phyloP scores from a whole-genome alignment of 2,113 vertebrate species.

The Melanerpes aurifrons region DNA sequence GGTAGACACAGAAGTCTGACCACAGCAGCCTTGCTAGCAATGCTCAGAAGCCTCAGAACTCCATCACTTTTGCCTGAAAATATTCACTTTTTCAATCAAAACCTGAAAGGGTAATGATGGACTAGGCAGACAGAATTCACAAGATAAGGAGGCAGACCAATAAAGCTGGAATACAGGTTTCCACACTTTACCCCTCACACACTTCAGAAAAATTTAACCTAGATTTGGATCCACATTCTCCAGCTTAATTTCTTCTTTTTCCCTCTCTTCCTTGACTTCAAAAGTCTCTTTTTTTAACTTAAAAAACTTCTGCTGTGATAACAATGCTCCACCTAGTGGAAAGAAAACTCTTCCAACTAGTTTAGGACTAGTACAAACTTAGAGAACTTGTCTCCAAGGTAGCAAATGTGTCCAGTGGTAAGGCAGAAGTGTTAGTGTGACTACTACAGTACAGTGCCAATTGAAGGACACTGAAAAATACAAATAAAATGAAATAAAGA shows the following conservation, averaged over 20 bases:
- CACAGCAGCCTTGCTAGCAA: background rate
- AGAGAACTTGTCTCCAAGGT: background rate
- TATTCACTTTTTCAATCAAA: background rate
- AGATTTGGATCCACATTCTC: background rate
- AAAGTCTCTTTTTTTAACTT: background rate
- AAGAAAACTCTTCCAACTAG: background rate
- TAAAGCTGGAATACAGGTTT: background rate
- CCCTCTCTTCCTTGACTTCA: background rate
- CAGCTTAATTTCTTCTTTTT: background rate
- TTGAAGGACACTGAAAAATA: background rate
- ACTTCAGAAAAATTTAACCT: background rate
- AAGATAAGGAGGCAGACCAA: background rate
- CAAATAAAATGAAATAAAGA: background rate
- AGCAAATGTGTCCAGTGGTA: background rate
- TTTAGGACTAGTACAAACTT: background rate
- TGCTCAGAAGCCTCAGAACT: background rate
- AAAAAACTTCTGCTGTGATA: slow-evolving; percentile 22
- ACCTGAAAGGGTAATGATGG: background rate
- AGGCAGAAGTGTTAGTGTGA: background rate
- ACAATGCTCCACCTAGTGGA: slow-evolving; percentile 69
- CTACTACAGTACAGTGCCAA: background rate
- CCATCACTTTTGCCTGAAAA: background rate
- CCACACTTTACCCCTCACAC: background rate
- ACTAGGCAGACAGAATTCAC: background rate
- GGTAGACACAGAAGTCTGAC: background rate